Conservation (phyloP, 2,888 invertebrate genomes). For the Argyresthia goedartella region DNA sequence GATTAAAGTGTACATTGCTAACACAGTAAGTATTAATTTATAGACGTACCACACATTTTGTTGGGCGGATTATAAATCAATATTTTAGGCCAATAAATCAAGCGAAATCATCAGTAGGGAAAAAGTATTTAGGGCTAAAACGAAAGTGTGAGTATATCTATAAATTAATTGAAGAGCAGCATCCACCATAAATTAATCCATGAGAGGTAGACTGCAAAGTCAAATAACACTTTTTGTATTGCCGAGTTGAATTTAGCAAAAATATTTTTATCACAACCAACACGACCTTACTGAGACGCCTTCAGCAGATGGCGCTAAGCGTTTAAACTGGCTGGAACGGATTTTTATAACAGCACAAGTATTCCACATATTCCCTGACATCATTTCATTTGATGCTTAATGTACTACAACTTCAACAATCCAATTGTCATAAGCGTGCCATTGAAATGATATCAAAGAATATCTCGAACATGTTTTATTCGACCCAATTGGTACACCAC, state of each 20-base stretch:
- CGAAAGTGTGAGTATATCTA: constrained; percentile 40
- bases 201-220: constrained; percentile 17
- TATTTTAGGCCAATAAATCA: constrained; percentile 13
- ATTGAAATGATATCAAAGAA: too few species aligned
- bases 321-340: not conserved
- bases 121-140: constrained; percentile 16
- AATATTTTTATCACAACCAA: constrained; percentile 42
- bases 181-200: constrained; percentile 29
- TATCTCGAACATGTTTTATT: too few species aligned
- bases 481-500: too few species aligned
- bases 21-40: constrained; percentile 12
- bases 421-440: too few species aligned
- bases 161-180: constrained; percentile 25
- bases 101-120: not conserved
- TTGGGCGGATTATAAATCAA: constrained; percentile 8
- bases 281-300: constrained; percentile 31
- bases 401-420: too few species aligned
- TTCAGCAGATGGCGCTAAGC: constrained; percentile 32
- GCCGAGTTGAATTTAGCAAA: constrained; percentile 8
- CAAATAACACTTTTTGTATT: not conserved
- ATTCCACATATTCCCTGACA: too few species aligned
- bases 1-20: constrained; percentile 6
- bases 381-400: too few species aligned
- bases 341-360: not conserved
- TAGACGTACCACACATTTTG: constrained; percentile 43